Base-by-base conservation (phyloP, 1,140 invertebrate species). In the Brachionus manjavacas region DNA sequence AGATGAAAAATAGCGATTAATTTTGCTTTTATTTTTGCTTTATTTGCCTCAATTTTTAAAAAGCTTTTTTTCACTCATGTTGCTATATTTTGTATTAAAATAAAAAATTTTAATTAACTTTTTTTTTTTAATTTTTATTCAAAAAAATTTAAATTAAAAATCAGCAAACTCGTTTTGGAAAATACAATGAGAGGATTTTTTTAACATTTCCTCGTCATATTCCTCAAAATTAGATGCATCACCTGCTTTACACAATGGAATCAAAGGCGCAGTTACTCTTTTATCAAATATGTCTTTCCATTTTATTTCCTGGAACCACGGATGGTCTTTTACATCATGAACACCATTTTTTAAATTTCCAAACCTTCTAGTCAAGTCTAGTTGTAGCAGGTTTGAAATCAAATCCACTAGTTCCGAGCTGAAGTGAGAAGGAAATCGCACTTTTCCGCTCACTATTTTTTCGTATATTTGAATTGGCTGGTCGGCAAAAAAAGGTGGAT, bases 311-410 rank as follows among this genome's bases (percentile, higher is more conserved):
- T 55, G 14, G 31, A 99, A 99, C 97, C 97, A 99, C 90, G 96
- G 98, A 91, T 99, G 97, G 86, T 94, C 94, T 90, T 99, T 99
- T 88, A 99, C 99, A 91, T 99, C 97, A 91, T 98, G 98, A 12
- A 99, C 97, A 83, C 96, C 97, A 86, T 98, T 98, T 90, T 98
- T 99, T 81, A 99, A 91, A 90, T 99, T 99, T 78, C 97, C 97
- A 90, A 96, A 99, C 87, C 97, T 93, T 89, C 99, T 99, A 80
- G 97, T 99, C 85, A 99, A 91, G 90, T 99, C 97, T 16, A 99
- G 96, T 91, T 99, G 97, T 74, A 99, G 92, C 74, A 99, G 91
- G 90, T 99, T 99, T 85, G 96, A 93, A 86, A 99, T 91, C 85
- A 99, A 91, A 90, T 99, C 97, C 90, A 99, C 99, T 85, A 99